A percentile compares a stretch with the other conserved stretches of the same genome.
These are phyloP conservation scores for Oxyteleia sp. DNA, from an alignment of 2,888 invertebrate genomes.

Conservation along the genomic window DNA sequence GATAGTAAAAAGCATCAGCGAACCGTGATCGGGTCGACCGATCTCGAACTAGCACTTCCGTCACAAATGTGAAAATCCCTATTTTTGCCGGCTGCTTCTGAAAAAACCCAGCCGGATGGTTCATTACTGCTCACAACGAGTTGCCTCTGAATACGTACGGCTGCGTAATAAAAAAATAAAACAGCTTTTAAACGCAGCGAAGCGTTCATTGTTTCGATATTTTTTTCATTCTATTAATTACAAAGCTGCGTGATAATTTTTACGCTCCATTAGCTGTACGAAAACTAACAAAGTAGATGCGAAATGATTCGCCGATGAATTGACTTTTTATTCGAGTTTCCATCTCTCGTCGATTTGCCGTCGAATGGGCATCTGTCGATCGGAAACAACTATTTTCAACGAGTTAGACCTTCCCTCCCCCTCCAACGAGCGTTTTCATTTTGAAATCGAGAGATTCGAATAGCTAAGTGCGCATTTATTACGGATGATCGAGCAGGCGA, in stretches of 20 bases:
- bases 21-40: background rate
- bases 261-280: conserved; percentile 33
- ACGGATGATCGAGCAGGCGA: conserved; percentile 3
- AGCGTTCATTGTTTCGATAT: too few species aligned
- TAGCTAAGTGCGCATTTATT: conserved; percentile 32
- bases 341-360: conserved; percentile 6
- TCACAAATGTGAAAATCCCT: too few species aligned
- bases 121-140: too few species aligned
- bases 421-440: conserved; percentile 22
- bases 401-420: conserved; percentile 22
- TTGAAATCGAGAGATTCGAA: conserved; percentile 19
- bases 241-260: conserved; percentile 10
- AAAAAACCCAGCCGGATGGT: too few species aligned
- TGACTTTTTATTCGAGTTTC: conserved; percentile 3
- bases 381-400: conserved; percentile 19
- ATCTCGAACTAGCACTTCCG: conserved; percentile 8
- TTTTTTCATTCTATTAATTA: conserved; percentile 44
- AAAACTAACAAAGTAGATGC: conserved; percentile 21
- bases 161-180: too few species aligned
- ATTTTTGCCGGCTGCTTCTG: too few species aligned
- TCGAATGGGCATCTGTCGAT: conserved; percentile 8
- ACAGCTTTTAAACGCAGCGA: too few species aligned
- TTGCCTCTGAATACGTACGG: too few species aligned
- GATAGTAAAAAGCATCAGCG: background rate
- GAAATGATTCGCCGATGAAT: conserved; percentile 8